Percentiles rank a stretch among this genome's conserved stretches.
Evolutionary conservation across 2,113 vertebrate genomes (phyloP).

Genomic region (Empidonax alnorum): DNA sequence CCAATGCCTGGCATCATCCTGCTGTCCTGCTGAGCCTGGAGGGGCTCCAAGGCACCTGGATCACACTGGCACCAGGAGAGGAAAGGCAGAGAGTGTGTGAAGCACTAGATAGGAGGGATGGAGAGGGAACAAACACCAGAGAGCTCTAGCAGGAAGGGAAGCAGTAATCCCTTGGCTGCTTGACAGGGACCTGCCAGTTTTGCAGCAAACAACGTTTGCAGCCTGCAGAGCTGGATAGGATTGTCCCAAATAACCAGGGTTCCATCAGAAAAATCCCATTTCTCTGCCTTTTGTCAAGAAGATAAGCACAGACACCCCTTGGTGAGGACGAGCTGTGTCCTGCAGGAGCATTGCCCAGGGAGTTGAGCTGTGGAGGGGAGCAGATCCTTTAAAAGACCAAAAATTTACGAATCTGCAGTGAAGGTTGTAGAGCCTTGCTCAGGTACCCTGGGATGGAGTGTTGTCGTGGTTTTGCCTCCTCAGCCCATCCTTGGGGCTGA

Average conservation of each 20-base stretch:
- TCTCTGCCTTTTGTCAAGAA: neutral
- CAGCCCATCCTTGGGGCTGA: too few species aligned
- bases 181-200: constrained; percentile 13
- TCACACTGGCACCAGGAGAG: neutral
- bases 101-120: neutral
- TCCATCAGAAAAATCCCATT: neutral
- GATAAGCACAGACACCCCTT: neutral
- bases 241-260: neutral
- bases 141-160: neutral
- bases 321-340: neutral
- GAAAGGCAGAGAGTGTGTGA: neutral
- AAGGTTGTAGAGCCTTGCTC: neutral
- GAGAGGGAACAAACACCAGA: neutral
- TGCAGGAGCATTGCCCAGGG: neutral
- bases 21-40: neutral
- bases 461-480: too few species aligned
- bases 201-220: neutral
- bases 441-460: too few species aligned
- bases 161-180: constrained; percentile 26
- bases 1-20: fast-evolving
- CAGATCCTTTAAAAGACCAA: neutral
- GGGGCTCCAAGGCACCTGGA: neutral
- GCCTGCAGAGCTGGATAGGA: neutral
- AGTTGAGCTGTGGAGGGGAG: neutral
- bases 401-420: neutral